phyloP scores from a whole-genome alignment of 2,113 vertebrate genomes.

The Atractosteus spatula region DNA sequence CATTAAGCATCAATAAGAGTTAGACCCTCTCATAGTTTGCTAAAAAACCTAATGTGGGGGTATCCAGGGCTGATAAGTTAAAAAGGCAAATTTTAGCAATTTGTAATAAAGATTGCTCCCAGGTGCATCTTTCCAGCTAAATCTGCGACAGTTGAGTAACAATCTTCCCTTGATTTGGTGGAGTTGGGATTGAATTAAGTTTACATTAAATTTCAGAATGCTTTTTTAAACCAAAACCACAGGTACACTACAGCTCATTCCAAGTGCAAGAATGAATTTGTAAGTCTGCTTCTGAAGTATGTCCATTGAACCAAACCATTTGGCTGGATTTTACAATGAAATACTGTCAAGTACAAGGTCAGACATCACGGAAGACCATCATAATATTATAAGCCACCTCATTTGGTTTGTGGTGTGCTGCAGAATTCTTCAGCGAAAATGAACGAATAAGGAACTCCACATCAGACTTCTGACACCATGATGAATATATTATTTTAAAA shows the following conservation, averaged over 20 bases:
- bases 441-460: conserved; percentile 28
- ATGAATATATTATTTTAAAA: conserved; percentile 28
- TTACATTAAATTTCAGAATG: too few relatives aligned
- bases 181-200: too few relatives aligned
- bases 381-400: conserved; percentile 26
- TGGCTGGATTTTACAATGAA: conserved; percentile 7
- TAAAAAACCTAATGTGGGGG: too few relatives aligned
- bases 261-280: neutral
- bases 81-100: too few relatives aligned
- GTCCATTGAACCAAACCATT: neutral
- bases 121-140: too few relatives aligned
- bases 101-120: too few relatives aligned
- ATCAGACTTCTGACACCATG: conserved; percentile 9
- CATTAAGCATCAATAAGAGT: too few relatives aligned
- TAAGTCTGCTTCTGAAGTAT: neutral
- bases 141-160: too few relatives aligned
- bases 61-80: too few relatives aligned
- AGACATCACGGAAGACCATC: neutral
- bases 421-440: conserved; percentile 33
- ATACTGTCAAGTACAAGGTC: neutral
- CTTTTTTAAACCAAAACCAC: neutral
- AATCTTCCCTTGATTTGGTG: too few relatives aligned
- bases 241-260: neutral
- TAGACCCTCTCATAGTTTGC: too few relatives aligned
- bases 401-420: conserved; percentile 33